Conservation (phyloP, 2,113 vertebrate genomes). For the Pangasianodon gigas region DNA sequence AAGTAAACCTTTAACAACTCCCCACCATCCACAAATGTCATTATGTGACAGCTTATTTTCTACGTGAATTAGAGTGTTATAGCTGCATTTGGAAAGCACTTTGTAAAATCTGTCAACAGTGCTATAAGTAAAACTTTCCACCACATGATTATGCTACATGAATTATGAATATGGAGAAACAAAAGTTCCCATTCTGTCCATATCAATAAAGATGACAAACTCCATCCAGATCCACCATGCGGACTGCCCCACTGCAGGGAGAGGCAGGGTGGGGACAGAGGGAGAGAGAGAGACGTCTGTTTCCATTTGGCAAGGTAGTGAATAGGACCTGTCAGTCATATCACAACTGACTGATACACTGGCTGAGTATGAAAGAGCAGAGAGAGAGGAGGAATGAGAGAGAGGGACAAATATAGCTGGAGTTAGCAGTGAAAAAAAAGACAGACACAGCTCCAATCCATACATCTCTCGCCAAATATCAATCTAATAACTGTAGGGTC, state of each 20-base stretch:
- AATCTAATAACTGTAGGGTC: conserved; percentile 57
- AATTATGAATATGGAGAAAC: conserved; percentile 24
- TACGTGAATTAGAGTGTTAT: neutral
- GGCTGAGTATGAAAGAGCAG: conserved; percentile 53
- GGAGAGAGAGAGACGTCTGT: conserved; percentile 20
- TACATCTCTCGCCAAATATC: conserved; percentile 56
- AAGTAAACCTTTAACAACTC: neutral
- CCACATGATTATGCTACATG: conserved; percentile 2
- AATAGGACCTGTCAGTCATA: conserved; percentile 55
- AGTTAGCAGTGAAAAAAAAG: conserved; percentile 23
- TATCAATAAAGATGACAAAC: conserved; percentile 44
- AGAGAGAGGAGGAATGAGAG: conserved; percentile 24
- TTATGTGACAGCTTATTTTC: neutral
- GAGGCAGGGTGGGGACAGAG: conserved; percentile 23
- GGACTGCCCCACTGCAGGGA: conserved; percentile 19
- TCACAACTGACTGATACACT: conserved; percentile 45
- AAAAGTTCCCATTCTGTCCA: conserved; percentile 28
- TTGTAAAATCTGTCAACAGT: neutral
- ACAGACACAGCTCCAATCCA: conserved; percentile 33
- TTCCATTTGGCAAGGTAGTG: conserved; percentile 46
- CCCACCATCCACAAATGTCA: neutral
- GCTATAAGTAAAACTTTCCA: conserved; percentile 3
- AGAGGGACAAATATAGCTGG: conserved; percentile 23
- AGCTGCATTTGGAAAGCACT: neutral
- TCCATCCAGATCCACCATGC: conserved; percentile 24